Base-by-base conservation (phyloP, 2,888 invertebrate species). In the Podotricha telesiphe region DNA sequence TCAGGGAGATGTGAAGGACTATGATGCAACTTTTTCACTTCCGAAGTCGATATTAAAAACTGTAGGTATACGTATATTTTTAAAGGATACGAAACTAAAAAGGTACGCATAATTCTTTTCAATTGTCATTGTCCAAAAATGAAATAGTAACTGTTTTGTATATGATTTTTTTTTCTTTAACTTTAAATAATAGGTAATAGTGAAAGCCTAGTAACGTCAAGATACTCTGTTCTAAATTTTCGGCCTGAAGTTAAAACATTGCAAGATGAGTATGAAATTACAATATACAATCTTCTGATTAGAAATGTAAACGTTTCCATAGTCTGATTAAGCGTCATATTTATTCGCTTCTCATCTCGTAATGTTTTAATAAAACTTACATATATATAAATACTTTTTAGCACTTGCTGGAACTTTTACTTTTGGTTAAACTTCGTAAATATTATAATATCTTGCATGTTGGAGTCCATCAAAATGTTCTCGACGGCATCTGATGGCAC, bases 371-470 rank as follows among this genome's bases (percentile, higher is more conserved):
- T n/a, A n/a, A n/a, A n/a, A n/a, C n/a, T n/a, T n/a, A n/a, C n/a
- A n/a, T n/a, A n/a, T n/a, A n/a, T n/a, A n/a, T n/a, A n/a, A 37
- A 37, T 8, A 6, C 8, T 47, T 72, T 73, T 2, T 74, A 89
- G 89, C 45, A 72, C 80, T 2, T 69, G 77, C 13, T 89, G 89
- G 89, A 80, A 84, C 68, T 70, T 78, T 4, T 83, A 83, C 76
- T 89, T 86, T 80, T 88, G 88, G 88, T 85, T 88, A 68, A 83
- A 82, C 45, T 84, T 84, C 56, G 67, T 61, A 0, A 86, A 87
- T 73, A 69, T 88, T n/a, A 79, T 83, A 64, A 59, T 86, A 10
- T 82, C 82, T 22, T 76, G 80, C 0, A 71, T 74, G 72, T 73
- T 86, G 69, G 89, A 89, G 75, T 20, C 81, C 17, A 73, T 80